These are phyloP conservation scores for Salarias fasciatus DNA, from an alignment of 2,797 vertebrate species.

Conservation along the genomic window DNA sequence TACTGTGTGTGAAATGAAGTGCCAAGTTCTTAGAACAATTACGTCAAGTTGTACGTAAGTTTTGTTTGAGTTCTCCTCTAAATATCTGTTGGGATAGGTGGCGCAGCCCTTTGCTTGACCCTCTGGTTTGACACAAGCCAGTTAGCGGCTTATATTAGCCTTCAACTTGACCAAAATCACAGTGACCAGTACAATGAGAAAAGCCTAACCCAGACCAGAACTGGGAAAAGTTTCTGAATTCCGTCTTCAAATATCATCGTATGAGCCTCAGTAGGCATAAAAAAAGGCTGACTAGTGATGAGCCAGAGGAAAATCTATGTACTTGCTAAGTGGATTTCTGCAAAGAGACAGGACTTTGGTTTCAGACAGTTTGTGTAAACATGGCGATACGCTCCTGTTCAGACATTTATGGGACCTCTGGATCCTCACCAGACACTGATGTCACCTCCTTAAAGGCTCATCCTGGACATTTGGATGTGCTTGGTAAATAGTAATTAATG, in stretches of 20 bases:
- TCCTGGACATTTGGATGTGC: constrained; percentile 35
- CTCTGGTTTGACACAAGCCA: too few relatives aligned
- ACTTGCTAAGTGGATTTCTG: constrained; percentile 22
- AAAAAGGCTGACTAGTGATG: constrained; percentile 16
- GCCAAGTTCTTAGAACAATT: too few relatives aligned
- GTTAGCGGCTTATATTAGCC: too few relatives aligned
- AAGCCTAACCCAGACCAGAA: too few relatives aligned
- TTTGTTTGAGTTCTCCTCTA: too few relatives aligned
- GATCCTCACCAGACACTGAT: constrained; percentile 58
- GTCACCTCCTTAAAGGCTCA: constrained; percentile 47
- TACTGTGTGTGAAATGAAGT: too few relatives aligned
- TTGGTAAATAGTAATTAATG: constrained; percentile 53
- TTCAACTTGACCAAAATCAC: too few relatives aligned
- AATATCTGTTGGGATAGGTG: too few relatives aligned
- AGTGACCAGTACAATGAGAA: too few relatives aligned
- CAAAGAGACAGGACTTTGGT: constrained; percentile 30
- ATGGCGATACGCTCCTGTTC: constrained; percentile 37
- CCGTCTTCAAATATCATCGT: constrained; percentile 1
- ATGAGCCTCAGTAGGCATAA: background rate
- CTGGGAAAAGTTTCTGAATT: too few relatives aligned
- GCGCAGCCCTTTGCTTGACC: too few relatives aligned
- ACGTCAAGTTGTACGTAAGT: too few relatives aligned
- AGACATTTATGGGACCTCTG: constrained; percentile 62
- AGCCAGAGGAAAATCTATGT: constrained; percentile 6
- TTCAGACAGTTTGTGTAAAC: constrained; percentile 54